Conservation (phyloP, 2,113 vertebrate genomes). For the Sinosuthora webbiana region DNA sequence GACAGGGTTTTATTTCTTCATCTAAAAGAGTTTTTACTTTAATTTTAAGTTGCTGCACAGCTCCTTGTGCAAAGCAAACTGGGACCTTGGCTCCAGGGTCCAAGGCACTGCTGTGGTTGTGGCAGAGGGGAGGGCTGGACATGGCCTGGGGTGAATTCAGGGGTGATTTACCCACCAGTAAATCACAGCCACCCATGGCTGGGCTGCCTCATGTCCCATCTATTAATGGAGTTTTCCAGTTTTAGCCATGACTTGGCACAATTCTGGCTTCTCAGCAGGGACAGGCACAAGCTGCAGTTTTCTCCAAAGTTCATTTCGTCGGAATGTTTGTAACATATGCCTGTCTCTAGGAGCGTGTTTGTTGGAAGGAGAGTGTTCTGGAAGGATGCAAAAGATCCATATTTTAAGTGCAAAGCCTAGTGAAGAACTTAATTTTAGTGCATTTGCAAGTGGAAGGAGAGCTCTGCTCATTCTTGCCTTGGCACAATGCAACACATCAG, state of each 20-base stretch:
- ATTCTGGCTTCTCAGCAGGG: constrained; percentile 2
- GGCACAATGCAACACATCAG: not conserved
- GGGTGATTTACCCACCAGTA: rapidly evolving
- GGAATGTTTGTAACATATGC: not conserved
- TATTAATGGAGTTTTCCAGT: not conserved
- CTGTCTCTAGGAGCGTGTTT: not conserved
- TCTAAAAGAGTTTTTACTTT: not conserved
- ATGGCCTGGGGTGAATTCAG: rapidly evolving
- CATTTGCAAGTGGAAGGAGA: constrained; percentile 9
- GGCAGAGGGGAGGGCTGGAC: not conserved
- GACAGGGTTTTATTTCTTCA: not conserved
- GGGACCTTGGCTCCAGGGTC: not conserved
- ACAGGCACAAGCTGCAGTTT: not conserved
- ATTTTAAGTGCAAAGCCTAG: constrained; percentile 16
- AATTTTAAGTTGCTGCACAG: not conserved
- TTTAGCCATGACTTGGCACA: not conserved
- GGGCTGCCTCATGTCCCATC: rapidly evolving
- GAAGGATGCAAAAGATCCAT: not conserved
- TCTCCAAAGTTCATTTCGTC: not conserved
- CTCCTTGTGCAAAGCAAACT: not conserved
- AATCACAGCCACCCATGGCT: not conserved
- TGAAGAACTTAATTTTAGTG: constrained; percentile 12
- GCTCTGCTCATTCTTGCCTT: not conserved
- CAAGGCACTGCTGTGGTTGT: not conserved
- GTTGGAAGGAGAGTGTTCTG: constrained; percentile 22